These are phyloP conservation scores for Dendronephthya gigantea DNA, from an alignment of 64 coral and sea anemone species.

Conservation along the genomic window DNA sequence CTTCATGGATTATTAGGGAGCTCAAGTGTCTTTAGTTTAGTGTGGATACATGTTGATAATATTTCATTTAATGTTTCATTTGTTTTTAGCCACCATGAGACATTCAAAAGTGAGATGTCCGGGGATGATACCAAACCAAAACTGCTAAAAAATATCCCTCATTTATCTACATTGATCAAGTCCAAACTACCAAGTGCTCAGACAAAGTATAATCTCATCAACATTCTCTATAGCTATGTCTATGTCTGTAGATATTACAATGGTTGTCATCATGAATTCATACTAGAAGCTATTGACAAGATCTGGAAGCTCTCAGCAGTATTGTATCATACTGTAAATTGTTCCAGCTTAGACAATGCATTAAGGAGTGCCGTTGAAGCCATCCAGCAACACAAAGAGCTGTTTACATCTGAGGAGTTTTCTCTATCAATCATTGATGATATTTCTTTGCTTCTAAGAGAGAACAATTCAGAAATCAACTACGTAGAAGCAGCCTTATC, in stretches of 20 bases:
- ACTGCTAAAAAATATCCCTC: constrained; percentile 47
- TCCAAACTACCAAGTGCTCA: constrained; percentile 34
- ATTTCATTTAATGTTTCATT: not conserved
- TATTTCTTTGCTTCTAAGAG: constrained; percentile 32
- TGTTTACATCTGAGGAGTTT: constrained; percentile 57
- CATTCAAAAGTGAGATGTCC: not conserved
- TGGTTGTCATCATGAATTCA: constrained; percentile 55
- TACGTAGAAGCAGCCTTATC: constrained; percentile 64
- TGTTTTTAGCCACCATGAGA: not conserved
- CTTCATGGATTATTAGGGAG: no score
- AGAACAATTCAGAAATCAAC: not conserved
- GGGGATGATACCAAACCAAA: constrained; percentile 7
- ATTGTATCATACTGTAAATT: constrained; percentile 57
- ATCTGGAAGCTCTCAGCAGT: constrained; percentile 54
- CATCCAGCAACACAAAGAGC: constrained; percentile 48
- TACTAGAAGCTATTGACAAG: constrained; percentile 43
- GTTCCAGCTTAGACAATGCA: constrained; percentile 53
- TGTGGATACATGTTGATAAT: not conserved
- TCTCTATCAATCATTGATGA: constrained; percentile 52
- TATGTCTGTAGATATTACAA: constrained; percentile 71
- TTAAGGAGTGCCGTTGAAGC: constrained; percentile 40
- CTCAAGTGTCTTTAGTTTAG: not conserved
- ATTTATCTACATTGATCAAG: constrained; percentile 44
- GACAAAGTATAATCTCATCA: constrained; percentile 50
- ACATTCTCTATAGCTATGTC: constrained; percentile 75